Evolutionary conservation across 2,888 invertebrate genomes (phyloP).

Genomic region (Torymus auratus): DNA sequence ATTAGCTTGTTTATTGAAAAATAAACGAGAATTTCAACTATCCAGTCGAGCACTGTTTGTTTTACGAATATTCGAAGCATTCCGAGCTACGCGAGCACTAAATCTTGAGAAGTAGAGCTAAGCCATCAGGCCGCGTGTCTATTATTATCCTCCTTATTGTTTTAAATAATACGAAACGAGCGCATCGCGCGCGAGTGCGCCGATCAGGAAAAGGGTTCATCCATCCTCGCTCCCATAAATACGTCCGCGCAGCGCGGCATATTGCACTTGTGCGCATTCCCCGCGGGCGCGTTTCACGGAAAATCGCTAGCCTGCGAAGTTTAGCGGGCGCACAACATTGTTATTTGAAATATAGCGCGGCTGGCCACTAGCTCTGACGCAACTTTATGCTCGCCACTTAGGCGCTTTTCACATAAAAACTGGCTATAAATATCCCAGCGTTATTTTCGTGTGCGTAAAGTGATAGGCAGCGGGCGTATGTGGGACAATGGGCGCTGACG

Average conservation of each 20-base stretch:
- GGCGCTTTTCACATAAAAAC: slow-evolving; percentile 65
- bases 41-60: no score
- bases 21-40: no score
- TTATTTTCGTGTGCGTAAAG: slow-evolving; percentile 65
- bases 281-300: slow-evolving; percentile 53
- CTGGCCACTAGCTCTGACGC: slow-evolving; percentile 57
- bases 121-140: not conserved
- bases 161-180: slow-evolving; percentile 19
- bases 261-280: no score
- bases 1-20: no score
- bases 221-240: slow-evolving; percentile 58
- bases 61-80: no score
- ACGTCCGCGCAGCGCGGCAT: slow-evolving; percentile 53
- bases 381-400: slow-evolving; percentile 67
- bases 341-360: slow-evolving; percentile 61
- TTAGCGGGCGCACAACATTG: slow-evolving; percentile 57
- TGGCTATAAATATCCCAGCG: slow-evolving; percentile 66
- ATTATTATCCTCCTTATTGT: slow-evolving; percentile 30
- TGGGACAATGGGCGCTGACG: not conserved
- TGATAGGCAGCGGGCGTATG: slow-evolving; percentile 52
- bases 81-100: no score
- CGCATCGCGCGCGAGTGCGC: not conserved
- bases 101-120: no score
- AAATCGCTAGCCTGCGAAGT: slow-evolving; percentile 15
- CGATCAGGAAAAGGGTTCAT: slow-evolving; percentile 55